Base-by-base conservation (phyloP, 2,797 vertebrate species). In the Phylloscopus collybita region DNA sequence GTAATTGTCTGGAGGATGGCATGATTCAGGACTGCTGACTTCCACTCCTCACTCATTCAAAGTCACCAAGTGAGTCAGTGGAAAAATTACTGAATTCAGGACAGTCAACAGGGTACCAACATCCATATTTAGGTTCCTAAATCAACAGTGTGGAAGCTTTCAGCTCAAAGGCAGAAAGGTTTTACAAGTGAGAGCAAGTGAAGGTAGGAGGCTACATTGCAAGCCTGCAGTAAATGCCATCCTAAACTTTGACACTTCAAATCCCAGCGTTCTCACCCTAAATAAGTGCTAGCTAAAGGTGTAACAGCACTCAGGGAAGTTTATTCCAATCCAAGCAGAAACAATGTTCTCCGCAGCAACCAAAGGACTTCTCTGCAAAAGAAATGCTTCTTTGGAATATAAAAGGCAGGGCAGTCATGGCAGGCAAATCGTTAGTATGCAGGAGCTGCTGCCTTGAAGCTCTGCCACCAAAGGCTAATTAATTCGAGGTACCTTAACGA, bases 61-160 rank as follows among this genome's bases (percentile, higher is more conserved):
- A 93, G 86, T 94, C 93, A 94, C 75, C 11, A 5, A 56, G 87
- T 95, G 95, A 97, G 89, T 97, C 96, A 94, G 70, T 95, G 91
- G 80, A 93, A 96, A 95, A 96, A 80, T 86, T 83, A 91, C 18
- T 90, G 60, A 93, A 84, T 91, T 73, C 9, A 84, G 32, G 56
- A 82, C 42, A 83, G 76, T 66, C 79, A 96, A 90, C 82, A 81
- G 70, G 78, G 80, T 82, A 90, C 80, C 12, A 4, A 71, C 47
- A 60, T 70, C 94, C 86, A 15, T 50, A 53, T 73, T 70, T n/a
- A 91, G 70, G 45, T 65, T 84, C 70, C 53, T 73, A 79, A 90
- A 75, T 64, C 49, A 80, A 61, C 60, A 50, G 34, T 1, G 12
- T 18, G 45, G 64, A 85, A 74, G 60, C 53, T 69, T 87, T 85